These are phyloP conservation scores for Lepidonotus clava DNA, from an alignment of 2,888 invertebrate species.

Conservation along the genomic window DNA sequence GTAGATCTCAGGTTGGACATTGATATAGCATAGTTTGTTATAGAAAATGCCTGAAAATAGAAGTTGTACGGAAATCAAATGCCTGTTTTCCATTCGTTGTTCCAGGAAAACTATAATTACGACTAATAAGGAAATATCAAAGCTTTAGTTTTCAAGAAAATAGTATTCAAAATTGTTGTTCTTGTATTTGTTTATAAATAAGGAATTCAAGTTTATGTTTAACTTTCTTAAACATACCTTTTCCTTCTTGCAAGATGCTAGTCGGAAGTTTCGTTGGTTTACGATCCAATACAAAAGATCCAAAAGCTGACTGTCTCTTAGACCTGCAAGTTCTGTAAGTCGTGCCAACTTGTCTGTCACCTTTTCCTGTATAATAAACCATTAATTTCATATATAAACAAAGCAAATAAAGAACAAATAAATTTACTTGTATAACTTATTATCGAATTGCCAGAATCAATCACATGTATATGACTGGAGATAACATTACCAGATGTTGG, in stretches of 20 bases:
- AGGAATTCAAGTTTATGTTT: background rate
- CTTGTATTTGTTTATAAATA: no score
- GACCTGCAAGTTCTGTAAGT: background rate
- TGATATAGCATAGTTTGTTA: background rate
- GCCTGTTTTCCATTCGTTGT: no score
- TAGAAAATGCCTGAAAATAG: background rate
- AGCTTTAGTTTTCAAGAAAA: no score
- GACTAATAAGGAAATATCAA: background rate
- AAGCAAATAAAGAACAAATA: no score
- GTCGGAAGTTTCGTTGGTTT: slow-evolving; percentile 69
- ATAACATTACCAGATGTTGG: no score
- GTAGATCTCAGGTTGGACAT: background rate
- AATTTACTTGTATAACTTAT: no score
- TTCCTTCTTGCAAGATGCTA: slow-evolving; percentile 65
- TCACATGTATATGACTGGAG: no score
- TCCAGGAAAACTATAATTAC: background rate
- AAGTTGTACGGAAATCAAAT: no score
- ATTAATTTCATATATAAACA: no score
- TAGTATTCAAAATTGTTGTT: no score
- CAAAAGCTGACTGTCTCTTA: slow-evolving; percentile 65
- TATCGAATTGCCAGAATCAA: no score
- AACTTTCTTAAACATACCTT: slow-evolving; percentile 59
- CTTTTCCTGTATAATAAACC: background rate
- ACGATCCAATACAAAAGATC: slow-evolving; percentile 75
- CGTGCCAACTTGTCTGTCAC: slow-evolving; percentile 52